A percentile compares a stretch with the other conserved stretches of the same genome.
Evolutionary conservation across 2,888 invertebrate genomes (phyloP).

Genomic region (Xestia c-nigrum): DNA sequence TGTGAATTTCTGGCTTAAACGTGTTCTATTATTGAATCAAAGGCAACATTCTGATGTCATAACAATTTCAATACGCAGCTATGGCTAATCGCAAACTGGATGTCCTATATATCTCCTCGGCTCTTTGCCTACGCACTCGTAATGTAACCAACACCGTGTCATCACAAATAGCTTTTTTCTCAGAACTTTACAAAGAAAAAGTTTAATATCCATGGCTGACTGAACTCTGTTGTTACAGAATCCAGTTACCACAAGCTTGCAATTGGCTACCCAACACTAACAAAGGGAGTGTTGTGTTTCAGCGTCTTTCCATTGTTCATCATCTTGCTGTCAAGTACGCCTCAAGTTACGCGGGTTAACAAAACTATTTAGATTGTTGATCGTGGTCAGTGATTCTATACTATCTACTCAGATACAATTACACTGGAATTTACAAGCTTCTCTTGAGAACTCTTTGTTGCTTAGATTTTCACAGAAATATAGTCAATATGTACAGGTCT

Average conservation of each 20-base stretch:
- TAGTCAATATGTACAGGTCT: background rate
- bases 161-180: constrained; percentile 24
- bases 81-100: constrained; percentile 23
- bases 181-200: constrained; percentile 33
- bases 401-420: constrained; percentile 20
- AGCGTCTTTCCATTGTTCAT: constrained; percentile 58
- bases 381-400: constrained; percentile 38
- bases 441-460: constrained; percentile 14
- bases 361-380: constrained; percentile 58
- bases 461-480: background rate
- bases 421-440: constrained; percentile 18
- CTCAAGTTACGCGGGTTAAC: constrained; percentile 50
- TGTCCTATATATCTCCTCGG: background rate
- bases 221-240: constrained; percentile 52
- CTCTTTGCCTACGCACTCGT: background rate
- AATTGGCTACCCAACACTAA: constrained; percentile 43
- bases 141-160: constrained; percentile 6
- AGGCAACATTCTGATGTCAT: background rate
- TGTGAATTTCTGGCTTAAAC: background rate
- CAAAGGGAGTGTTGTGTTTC: constrained; percentile 59
- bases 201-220: constrained; percentile 24
- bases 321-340: constrained; percentile 45
- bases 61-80: background rate
- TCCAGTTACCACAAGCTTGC: constrained; percentile 46
- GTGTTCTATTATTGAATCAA: background rate